phyloP scores from a whole-genome alignment of 2,113 vertebrate genomes.

The Coregonus clupeaformis region DNA sequence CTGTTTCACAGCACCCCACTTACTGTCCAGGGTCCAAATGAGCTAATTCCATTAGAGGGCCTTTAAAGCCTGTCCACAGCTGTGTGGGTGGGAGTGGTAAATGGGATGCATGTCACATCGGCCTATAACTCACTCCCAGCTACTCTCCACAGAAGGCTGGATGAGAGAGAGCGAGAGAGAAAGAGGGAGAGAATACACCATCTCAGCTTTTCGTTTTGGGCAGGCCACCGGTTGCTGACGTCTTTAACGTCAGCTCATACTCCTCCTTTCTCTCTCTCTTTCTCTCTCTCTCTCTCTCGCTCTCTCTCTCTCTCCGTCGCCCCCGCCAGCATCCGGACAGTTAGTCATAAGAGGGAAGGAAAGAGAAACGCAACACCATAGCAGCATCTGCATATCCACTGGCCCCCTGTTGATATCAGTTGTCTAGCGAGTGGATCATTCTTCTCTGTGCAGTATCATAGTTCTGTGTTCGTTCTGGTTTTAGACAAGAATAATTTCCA shows the following conservation, averaged over 20 bases:
- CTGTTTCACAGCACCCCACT: not conserved
- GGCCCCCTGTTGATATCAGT: too few relatives aligned
- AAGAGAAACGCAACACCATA: not conserved
- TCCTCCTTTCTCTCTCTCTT: not conserved
- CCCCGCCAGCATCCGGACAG: not conserved
- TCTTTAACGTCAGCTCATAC: not conserved
- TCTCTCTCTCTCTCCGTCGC: not conserved
- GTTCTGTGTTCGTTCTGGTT: too few relatives aligned
- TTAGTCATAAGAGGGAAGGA: not conserved
- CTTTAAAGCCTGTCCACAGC: not conserved
- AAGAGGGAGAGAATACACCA: not conserved
- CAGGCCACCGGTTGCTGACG: not conserved
- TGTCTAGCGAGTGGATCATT: too few relatives aligned
- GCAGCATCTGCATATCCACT: not conserved
- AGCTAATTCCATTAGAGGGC: constrained; percentile 12
- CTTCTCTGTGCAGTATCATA: too few relatives aligned
- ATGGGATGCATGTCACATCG: not conserved
- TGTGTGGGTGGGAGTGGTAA: not conserved
- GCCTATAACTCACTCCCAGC: not conserved
- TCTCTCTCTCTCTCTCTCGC: too few relatives aligned
- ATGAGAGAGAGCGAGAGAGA: not conserved
- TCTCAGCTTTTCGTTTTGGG: not conserved
- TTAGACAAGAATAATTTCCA: not conserved
- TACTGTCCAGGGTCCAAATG: not conserved
- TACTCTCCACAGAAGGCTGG: not conserved